phyloP scores from a whole-genome alignment of 2,888 invertebrate species.

The Nymphalis c-album region DNA sequence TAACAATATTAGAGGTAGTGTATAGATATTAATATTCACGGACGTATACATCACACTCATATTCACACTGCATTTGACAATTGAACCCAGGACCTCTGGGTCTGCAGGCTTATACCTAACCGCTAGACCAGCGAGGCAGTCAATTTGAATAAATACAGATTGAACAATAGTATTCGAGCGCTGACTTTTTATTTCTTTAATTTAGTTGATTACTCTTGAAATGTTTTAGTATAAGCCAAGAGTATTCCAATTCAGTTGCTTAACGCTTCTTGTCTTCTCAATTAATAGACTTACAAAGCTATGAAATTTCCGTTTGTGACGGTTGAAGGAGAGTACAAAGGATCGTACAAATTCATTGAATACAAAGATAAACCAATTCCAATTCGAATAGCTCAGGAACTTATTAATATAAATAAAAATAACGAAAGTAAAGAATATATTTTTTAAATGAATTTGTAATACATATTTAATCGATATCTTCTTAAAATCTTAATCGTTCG shows the following conservation, averaged over 20 bases:
- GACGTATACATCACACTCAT: too few relatives aligned
- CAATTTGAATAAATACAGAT: not conserved
- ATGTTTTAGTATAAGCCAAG: not conserved
- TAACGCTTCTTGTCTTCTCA: conserved; percentile 32
- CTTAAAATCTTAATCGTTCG: too few relatives aligned
- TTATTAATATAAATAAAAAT: not conserved
- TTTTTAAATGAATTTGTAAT: too few relatives aligned
- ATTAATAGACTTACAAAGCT: conserved; percentile 48
- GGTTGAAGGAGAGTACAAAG: conserved; percentile 36
- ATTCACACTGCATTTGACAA: too few relatives aligned
- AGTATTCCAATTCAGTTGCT: not conserved
- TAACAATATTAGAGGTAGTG: too few relatives aligned
- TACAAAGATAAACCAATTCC: not conserved
- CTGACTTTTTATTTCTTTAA: not conserved
- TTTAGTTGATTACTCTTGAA: not conserved
- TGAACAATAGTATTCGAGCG: not conserved
- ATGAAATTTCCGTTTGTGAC: conserved; percentile 47
- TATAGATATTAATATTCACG: too few relatives aligned
- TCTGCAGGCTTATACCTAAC: too few relatives aligned
- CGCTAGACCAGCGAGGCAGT: too few relatives aligned
- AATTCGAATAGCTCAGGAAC: not conserved
- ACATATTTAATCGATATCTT: too few relatives aligned
- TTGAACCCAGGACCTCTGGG: too few relatives aligned
- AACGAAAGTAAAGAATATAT: too few relatives aligned
- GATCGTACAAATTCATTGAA: conserved; percentile 1